phyloP scores from a whole-genome alignment of 1,140 invertebrate genomes.

The Camponotus vicinus region DNA sequence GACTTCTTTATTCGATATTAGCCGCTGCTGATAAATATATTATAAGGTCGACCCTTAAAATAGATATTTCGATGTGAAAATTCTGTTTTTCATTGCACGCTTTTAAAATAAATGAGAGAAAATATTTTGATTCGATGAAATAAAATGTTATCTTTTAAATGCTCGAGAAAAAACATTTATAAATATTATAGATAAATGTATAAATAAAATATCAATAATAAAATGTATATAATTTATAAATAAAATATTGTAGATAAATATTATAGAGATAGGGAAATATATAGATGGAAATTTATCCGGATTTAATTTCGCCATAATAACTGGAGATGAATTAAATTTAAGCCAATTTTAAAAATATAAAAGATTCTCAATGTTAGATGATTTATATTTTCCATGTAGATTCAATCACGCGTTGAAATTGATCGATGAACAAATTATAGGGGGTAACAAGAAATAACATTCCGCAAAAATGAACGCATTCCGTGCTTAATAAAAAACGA shows the following conservation, averaged over 20 bases:
- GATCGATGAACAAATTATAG: neutral
- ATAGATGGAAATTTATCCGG: too few relatives aligned
- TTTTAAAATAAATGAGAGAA: neutral
- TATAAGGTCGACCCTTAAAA: neutral
- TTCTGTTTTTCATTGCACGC: too few relatives aligned
- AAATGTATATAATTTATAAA: too few relatives aligned
- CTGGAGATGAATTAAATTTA: neutral
- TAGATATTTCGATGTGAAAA: neutral
- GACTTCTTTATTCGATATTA: slow-evolving; percentile 47
- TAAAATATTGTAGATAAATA: too few relatives aligned
- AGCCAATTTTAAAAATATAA: neutral
- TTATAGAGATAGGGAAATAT: too few relatives aligned
- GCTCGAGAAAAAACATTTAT: neutral
- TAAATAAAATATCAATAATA: too few relatives aligned
- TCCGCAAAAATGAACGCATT: neutral
- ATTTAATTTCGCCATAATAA: neutral
- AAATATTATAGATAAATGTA: too few relatives aligned
- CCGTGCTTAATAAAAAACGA: neutral
- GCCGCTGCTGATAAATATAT: slow-evolving; percentile 1
- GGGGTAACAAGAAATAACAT: neutral
- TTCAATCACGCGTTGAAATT: neutral
- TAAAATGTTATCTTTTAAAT: neutral
- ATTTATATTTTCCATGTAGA: neutral
- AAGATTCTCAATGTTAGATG: neutral
- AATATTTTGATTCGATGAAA: neutral